Conservation (phyloP, 1,140 invertebrate genomes). For the Oryzaephilus surinamensis region DNA sequence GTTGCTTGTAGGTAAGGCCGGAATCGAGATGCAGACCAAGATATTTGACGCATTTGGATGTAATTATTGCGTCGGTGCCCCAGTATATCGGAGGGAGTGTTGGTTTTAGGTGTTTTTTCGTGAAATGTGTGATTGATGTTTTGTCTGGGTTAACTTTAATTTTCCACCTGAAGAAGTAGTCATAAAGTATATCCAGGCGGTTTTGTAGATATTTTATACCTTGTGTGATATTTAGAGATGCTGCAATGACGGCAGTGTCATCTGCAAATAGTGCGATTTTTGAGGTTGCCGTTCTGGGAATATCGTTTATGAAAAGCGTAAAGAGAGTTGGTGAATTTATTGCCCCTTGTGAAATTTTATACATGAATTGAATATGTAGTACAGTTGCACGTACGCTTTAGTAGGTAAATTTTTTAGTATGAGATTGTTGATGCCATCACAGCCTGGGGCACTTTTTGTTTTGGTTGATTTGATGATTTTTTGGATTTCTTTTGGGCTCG, state of each 20-base stretch:
- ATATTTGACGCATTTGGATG: too few relatives aligned
- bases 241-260: conserved; percentile 14
- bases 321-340: conserved; percentile 9
- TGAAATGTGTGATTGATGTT: conserved; percentile 18
- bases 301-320: conserved; percentile 12
- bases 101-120: conserved; percentile 3
- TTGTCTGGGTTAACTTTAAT: conserved; percentile 23
- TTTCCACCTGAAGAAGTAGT: conserved; percentile 26
- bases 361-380: too few relatives aligned
- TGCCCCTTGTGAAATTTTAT: conserved; percentile 11
- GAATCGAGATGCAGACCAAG: conserved; percentile 3
- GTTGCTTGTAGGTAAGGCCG: conserved; percentile 5
- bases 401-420: too few relatives aligned
- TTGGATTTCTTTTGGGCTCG: too few relatives aligned
- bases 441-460: too few relatives aligned
- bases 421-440: too few relatives aligned
- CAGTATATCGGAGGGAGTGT: not conserved
- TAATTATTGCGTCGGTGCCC: not conserved
- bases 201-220: conserved; percentile 28
- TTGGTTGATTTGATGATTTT: too few relatives aligned
- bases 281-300: not conserved
- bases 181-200: conserved; percentile 21
- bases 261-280: conserved; percentile 13
- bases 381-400: too few relatives aligned
- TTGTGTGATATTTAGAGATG: conserved; percentile 22